A percentile compares a stretch with the other conserved stretches of the same genome.
These are phyloP conservation scores for Phylloscopus whistleri DNA, from an alignment of 2,113 vertebrate species.

Conservation along the genomic window DNA sequence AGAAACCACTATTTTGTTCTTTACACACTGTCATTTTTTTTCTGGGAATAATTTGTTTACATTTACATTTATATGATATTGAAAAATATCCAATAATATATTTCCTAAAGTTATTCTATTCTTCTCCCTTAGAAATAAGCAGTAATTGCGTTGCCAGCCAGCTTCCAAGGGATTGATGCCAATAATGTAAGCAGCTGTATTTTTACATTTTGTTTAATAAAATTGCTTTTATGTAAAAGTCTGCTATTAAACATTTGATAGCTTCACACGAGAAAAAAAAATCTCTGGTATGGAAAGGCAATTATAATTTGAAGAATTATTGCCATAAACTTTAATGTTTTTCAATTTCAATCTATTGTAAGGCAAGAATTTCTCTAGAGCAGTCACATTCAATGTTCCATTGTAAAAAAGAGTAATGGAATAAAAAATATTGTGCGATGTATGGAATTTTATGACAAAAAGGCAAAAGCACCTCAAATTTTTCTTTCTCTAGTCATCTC, in stretches of 20 bases:
- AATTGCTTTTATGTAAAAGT: constrained; percentile 56
- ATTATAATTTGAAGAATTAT: constrained; percentile 62
- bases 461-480: neutral
- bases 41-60: constrained; percentile 18
- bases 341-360: constrained; percentile 53
- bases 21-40: neutral
- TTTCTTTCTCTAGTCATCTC: neutral
- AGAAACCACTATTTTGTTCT: neutral
- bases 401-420: constrained; percentile 32
- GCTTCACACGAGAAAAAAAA: neutral
- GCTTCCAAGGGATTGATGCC: neutral
- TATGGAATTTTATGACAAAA: neutral
- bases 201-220: constrained; percentile 54
- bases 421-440: neutral
- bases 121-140: neutral
- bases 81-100: constrained; percentile 10
- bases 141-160: neutral
- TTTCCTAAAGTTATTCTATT: constrained; percentile 22
- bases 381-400: neutral
- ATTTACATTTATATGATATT: constrained; percentile 37
- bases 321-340: constrained; percentile 61
- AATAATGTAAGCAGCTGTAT: constrained; percentile 26
- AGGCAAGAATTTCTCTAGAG: neutral
- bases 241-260: constrained; percentile 58
- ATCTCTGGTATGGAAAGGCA: constrained; percentile 35